Percentiles rank a stretch among this genome's conserved stretches.
These are phyloP conservation scores for Allobates femoralis DNA, from an alignment of 2,797 vertebrate species.

Conservation along the genomic window DNA sequence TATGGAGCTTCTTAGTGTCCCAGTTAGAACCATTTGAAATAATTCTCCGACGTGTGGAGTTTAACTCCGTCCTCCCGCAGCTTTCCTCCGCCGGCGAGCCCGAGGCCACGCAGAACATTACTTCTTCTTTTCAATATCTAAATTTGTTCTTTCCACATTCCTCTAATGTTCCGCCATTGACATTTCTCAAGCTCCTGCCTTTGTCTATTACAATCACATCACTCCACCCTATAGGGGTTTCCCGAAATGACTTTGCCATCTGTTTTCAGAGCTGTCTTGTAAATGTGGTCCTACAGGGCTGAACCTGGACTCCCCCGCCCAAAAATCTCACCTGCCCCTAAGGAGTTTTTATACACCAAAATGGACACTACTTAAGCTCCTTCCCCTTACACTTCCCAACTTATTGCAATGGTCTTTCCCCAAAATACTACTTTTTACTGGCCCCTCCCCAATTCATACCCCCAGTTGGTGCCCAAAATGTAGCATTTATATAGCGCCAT, in stretches of 20 bases:
- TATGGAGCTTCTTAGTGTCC: slow-evolving; percentile 12
- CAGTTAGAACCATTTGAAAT: slow-evolving; percentile 39
- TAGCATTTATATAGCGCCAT: too few species aligned
- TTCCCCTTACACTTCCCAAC: too few species aligned
- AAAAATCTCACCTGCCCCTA: not conserved
- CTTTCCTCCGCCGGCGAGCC: slow-evolving; percentile 19
- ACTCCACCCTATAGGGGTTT: slow-evolving; percentile 8
- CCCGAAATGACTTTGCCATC: not conserved
- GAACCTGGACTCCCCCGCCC: not conserved
- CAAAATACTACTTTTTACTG: too few species aligned
- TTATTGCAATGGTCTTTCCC: too few species aligned
- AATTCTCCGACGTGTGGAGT: slow-evolving; percentile 25
- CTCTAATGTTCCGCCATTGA: not conserved
- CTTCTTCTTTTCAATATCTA: slow-evolving; percentile 35
- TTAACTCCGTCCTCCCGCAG: not conserved
- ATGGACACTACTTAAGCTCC: too few species aligned
- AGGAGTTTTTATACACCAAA: too few species aligned
- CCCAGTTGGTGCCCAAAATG: too few species aligned
- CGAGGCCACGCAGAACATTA: slow-evolving; percentile 7
- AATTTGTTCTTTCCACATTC: slow-evolving; percentile 34
- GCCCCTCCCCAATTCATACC: too few species aligned
- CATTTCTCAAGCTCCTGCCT: slow-evolving; percentile 22
- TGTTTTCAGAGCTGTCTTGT: not conserved
- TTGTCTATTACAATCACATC: not conserved
- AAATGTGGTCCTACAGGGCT: not conserved